phyloP scores from a whole-genome alignment of 2,888 invertebrate genomes.

The Caenorhabditis macrosperma region DNA sequence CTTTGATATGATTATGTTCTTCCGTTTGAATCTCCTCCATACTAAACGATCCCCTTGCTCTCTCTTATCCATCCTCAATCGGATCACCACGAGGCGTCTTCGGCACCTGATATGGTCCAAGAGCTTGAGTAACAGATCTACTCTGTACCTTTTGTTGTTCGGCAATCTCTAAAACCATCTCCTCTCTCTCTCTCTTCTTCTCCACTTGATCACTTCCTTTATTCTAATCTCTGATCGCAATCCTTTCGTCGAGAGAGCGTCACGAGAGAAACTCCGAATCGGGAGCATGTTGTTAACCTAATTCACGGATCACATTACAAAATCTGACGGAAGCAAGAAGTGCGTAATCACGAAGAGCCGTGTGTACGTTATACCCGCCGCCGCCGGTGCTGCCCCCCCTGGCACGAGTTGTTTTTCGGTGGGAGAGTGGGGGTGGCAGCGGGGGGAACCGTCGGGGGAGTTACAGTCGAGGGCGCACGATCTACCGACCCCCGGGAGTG shows the following conservation, averaged over 20 bases:
- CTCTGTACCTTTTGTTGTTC: not conserved
- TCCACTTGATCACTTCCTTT: not conserved
- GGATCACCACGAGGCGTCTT: no score
- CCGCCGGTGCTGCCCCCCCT: not conserved
- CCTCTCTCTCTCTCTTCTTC: slow-evolving; percentile 18
- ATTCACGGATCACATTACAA: slow-evolving; percentile 28
- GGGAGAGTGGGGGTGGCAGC: not conserved
- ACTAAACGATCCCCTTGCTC: no score
- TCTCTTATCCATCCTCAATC: no score
- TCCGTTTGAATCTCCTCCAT: no score
- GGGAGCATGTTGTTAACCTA: slow-evolving; percentile 11
- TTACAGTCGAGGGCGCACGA: not conserved
- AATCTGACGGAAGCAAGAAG: slow-evolving; percentile 32
- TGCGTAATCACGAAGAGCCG: slow-evolving; percentile 5
- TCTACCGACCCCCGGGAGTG: not conserved
- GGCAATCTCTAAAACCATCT: slow-evolving; percentile 6
- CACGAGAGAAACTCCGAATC: not conserved
- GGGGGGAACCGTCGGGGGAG: no score
- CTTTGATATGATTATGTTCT: no score
- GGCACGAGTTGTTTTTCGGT: not conserved
- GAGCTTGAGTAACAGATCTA: no score
- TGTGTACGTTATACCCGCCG: slow-evolving; percentile 5
- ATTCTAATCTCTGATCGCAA: not conserved
- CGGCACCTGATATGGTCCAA: no score
- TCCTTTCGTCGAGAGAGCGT: no score